A percentile compares a stretch with the other conserved stretches of the same genome.
Conservation (phyloP, 2,113 vertebrate species). For the Bolborhynchus lineola region DNA sequence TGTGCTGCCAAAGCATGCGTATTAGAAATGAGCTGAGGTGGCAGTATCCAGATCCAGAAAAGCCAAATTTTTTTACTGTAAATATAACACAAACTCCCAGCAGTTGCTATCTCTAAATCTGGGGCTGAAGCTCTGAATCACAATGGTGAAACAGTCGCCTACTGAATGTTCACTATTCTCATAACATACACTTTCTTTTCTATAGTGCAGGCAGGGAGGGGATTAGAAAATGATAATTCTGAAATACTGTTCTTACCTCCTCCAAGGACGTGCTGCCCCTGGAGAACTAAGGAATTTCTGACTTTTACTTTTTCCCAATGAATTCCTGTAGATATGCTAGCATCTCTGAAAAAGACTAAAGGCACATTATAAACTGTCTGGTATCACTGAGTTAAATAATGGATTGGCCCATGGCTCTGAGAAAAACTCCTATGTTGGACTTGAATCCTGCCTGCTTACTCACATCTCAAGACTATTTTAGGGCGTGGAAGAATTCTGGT, state of each 20-base stretch:
- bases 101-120: not conserved
- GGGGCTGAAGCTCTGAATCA: not conserved
- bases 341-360: not conserved
- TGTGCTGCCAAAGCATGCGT: not conserved
- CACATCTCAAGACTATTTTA: not conserved
- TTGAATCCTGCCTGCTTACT: not conserved
- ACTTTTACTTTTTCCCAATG: not conserved
- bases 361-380: not conserved
- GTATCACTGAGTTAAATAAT: not conserved
- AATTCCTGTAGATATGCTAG: not conserved
- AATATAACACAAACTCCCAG: not conserved
- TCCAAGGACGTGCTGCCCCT: not conserved
- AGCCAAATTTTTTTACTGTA: not conserved
- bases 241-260: not conserved
- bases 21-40: not conserved
- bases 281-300: not conserved
- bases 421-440: not conserved
- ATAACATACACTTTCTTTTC: not conserved
- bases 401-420: not conserved
- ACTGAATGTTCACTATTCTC: not conserved
- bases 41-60: not conserved
- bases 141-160: not conserved
- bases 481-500: not conserved
- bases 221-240: not conserved
- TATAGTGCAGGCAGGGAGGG: not conserved